Evolutionary conservation across 2,113 vertebrate species (phyloP).

Genomic region (Dascyllus trimaculatus): DNA sequence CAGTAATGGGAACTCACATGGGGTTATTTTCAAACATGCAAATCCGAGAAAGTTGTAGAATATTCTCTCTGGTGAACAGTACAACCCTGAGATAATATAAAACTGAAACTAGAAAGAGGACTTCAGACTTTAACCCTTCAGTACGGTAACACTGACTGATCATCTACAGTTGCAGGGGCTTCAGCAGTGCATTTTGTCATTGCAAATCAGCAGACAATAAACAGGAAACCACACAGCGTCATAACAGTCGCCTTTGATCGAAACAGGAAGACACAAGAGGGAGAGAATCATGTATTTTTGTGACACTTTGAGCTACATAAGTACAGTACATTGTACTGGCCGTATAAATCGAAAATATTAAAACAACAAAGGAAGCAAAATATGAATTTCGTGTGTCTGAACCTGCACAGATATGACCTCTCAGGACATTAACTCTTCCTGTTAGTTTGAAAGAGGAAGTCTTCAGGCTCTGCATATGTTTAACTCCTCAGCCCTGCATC

Average conservation of each 20-base stretch:
- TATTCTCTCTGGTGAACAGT: neutral
- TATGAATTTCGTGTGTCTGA: neutral
- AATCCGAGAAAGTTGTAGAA: conserved; percentile 10
- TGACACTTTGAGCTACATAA: neutral
- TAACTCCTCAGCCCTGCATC: conserved; percentile 39
- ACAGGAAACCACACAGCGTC: conserved; percentile 76
- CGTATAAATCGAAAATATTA: neutral
- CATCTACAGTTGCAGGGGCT: neutral
- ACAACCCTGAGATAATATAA: neutral
- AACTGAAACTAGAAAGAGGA: conserved; percentile 1
- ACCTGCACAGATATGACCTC: conserved; percentile 13
- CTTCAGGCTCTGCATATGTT: conserved; percentile 51
- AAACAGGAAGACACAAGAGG: conserved; percentile 36
- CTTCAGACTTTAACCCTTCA: neutral
- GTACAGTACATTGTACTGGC: neutral
- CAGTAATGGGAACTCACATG: neutral
- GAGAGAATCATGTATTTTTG: conserved; percentile 7
- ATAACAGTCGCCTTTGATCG: conserved; percentile 17
- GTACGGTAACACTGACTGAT: neutral
- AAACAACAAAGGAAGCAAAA: neutral
- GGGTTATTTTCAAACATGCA: conserved; percentile 36
- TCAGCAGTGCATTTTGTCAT: neutral
- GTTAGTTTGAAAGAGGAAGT: conserved; percentile 54
- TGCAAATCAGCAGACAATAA: conserved; percentile 52
- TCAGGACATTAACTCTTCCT: conserved; percentile 50